Base-by-base conservation (phyloP, 2,797 vertebrate species). In the Catostomus latipinnis region DNA sequence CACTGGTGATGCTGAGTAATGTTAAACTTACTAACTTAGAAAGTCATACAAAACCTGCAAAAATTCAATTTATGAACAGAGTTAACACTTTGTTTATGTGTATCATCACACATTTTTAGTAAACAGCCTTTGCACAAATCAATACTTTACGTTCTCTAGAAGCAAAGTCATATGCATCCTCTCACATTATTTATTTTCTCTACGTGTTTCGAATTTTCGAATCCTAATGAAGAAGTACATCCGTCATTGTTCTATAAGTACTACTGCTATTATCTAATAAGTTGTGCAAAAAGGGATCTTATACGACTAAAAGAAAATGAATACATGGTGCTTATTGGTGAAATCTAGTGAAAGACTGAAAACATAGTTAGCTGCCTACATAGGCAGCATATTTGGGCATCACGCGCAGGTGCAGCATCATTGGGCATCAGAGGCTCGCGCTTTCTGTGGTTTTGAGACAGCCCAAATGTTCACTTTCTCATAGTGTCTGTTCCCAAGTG, bases 391-490 rank as follows among this genome's bases (percentile, higher is more conserved):
- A 14, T 7, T 8, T 45, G 8, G 48, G 5, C 34, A 46, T 74
- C 9, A 11, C 52, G 12, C 13, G 52, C 52, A 52, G 50, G 50
- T 8, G n/a, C 54, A 56, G 54, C 54, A 6, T 54, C 16, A 50
- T 1, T 48, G n/a, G 9, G 8, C 53, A 67, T 49, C 53, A 46
- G 8, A 12, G 18, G 22, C 34, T 13, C 1, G n/a, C 7, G 49
- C 22, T 6, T 12, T 52, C 10, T 0, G 4, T 50, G 16, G 22
- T 2, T 71, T 56, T 43, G n/a, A 46, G 22, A 57, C 34, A 53
- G 10, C 49, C 10, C 11, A 69, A 34, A 34, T 34, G 75, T 76
- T 50, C 46, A 50, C 54, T 69, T 76, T 50, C 3, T 18, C 14
- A 13, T 7, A 16, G 49, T 5, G 34, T 75, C 52, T 14, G 48